These are phyloP conservation scores for Ranitomeya imitator DNA, from an alignment of 2,113 vertebrate species.

Conservation along the genomic window DNA sequence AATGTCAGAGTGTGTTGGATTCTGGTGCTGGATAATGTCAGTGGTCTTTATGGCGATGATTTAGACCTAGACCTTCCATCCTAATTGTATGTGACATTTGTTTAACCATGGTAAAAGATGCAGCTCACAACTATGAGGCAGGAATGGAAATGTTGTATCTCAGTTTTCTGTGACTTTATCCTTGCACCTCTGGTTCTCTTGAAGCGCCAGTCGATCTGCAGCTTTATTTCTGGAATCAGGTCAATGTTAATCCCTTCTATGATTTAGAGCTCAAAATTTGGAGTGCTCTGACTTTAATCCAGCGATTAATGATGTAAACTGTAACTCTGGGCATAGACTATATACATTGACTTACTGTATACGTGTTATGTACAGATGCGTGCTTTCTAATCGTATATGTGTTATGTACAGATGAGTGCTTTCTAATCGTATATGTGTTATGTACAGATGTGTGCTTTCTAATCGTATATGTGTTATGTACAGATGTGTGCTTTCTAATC, in stretches of 20 bases:
- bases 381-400: too few relatives aligned
- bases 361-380: too few relatives aligned
- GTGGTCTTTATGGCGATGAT: neutral
- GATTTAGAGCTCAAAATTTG: slow-evolving; percentile 29
- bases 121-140: neutral
- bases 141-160: neutral
- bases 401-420: too few relatives aligned
- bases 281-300: slow-evolving; percentile 15
- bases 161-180: neutral
- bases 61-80: neutral
- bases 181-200: neutral
- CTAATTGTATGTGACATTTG: slow-evolving; percentile 9
- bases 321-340: neutral
- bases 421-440: too few relatives aligned
- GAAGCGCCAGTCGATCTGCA: slow-evolving; percentile 1
- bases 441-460: too few relatives aligned
- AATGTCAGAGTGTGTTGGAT: neutral
- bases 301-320: slow-evolving; percentile 24
- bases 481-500: too few relatives aligned
- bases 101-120: slow-evolving; percentile 5
- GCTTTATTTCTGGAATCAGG: slow-evolving; percentile 31
- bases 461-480: too few relatives aligned
- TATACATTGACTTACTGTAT: neutral
- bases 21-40: neutral
- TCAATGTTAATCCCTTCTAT: slow-evolving; percentile 32